Conservation (phyloP, 2,113 vertebrate genomes). For the Callochromis pleurospilus region DNA sequence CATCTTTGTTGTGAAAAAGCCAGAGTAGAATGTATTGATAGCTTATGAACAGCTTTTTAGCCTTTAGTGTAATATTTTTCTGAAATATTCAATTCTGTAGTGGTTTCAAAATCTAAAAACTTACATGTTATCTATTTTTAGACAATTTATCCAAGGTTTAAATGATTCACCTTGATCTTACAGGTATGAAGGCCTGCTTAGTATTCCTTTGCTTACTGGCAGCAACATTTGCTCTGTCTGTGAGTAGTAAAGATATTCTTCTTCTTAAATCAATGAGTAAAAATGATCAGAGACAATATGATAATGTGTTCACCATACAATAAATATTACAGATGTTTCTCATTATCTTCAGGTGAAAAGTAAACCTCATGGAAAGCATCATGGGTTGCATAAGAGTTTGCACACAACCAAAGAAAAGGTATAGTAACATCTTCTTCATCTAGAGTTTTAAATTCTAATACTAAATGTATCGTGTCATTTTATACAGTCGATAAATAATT, state of each 20-base stretch:
- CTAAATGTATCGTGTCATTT: not conserved
- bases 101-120: not conserved
- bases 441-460: not conserved
- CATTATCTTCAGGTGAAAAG: slow-evolving; percentile 47
- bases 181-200: slow-evolving; percentile 66
- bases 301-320: not conserved
- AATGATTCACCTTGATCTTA: not conserved
- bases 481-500: not conserved
- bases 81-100: not conserved
- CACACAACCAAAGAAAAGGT: slow-evolving; percentile 57
- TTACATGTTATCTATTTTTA: not conserved
- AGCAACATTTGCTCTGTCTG: slow-evolving; percentile 48
- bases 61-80: not conserved
- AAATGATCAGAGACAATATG: not conserved
- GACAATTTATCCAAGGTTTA: not conserved
- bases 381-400: slow-evolving; percentile 23
- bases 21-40: not conserved
- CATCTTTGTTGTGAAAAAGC: not conserved
- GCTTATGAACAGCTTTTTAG: not conserved
- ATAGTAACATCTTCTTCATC: not conserved
- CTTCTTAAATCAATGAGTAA: not conserved
- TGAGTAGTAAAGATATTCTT: slow-evolving; percentile 44
- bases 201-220: slow-evolving; percentile 55
- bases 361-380: slow-evolving; percentile 57
- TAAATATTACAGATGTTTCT: not conserved